Evolutionary conservation across 2,113 vertebrate genomes (phyloP).

Genomic region (Prunella himalayana): DNA sequence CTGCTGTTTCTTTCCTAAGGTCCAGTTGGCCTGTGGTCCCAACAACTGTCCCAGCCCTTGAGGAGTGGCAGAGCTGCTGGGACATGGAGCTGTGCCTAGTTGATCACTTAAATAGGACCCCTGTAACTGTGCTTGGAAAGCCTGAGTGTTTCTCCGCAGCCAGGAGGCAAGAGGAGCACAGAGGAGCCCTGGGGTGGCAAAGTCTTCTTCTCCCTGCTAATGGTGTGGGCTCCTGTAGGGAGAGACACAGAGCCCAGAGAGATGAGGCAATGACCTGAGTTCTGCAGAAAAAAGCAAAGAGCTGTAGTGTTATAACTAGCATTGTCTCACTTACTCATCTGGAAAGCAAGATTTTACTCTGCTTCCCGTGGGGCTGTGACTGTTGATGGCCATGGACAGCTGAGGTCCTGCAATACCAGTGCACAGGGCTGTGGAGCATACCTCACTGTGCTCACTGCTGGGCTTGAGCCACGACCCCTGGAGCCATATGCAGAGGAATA

Average conservation of each 20-base stretch:
- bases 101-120: neutral
- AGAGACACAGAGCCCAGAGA: neutral
- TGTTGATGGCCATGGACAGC: neutral
- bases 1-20: neutral
- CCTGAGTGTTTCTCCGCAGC: neutral
- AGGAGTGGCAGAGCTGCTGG: neutral
- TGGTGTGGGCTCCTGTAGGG: neutral
- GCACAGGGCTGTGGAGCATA: neutral
- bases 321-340: slow-evolving; percentile 12
- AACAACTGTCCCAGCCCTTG: neutral
- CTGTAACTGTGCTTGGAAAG: neutral
- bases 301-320: neutral
- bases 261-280: neutral
- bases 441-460: neutral
- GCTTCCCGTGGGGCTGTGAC: neutral
- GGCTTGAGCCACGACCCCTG: accelerated
- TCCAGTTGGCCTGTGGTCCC: neutral
- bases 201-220: neutral
- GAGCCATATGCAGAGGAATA: neutral
- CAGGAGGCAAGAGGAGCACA: neutral
- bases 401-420: neutral
- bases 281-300: neutral
- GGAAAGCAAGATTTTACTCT: neutral
- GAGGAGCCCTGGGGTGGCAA: neutral
- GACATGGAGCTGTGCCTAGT: neutral